These are phyloP conservation scores for Aurelia aurita complex sp. Pacific DNA, from an alignment of 30 jellyfish, hydroid and myxozoan species.

Conservation along the genomic window DNA sequence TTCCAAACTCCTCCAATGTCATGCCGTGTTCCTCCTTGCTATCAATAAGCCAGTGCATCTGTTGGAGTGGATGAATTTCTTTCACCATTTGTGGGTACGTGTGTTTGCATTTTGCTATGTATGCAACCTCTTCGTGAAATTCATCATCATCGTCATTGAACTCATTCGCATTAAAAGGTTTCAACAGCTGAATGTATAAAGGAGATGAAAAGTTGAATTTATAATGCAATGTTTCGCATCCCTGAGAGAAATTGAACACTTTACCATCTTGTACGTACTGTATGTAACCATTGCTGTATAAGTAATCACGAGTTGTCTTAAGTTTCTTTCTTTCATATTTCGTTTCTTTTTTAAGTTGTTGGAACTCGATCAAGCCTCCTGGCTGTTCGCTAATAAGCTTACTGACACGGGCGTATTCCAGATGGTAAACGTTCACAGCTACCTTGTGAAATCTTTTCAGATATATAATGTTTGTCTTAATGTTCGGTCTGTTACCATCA, in stretches of 20 bases:
- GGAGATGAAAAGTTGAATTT: slow-evolving; percentile 3
- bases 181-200: slow-evolving; percentile 54
- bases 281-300: slow-evolving; percentile 70
- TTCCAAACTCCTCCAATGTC: slow-evolving; percentile 67
- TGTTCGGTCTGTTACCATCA: background rate
- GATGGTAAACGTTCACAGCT: background rate
- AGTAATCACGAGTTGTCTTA: slow-evolving; percentile 40
- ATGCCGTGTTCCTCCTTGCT: slow-evolving; percentile 59
- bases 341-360: slow-evolving; percentile 12
- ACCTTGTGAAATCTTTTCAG: slow-evolving; percentile 42
- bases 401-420: background rate
- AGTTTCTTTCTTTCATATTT: slow-evolving; percentile 17
- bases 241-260: slow-evolving; percentile 11
- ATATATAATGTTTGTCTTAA: slow-evolving; percentile 35
- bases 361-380: slow-evolving; percentile 38
- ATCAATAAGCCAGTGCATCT: slow-evolving; percentile 61
- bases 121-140: slow-evolving; percentile 49
- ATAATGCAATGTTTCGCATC: background rate
- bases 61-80: slow-evolving; percentile 70
- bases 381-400: slow-evolving; percentile 30
- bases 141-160: slow-evolving; percentile 28
- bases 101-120: slow-evolving; percentile 64
- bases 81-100: slow-evolving; percentile 62
- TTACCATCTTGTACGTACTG: slow-evolving; percentile 77
- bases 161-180: background rate